A percentile compares a stretch with the other conserved stretches of the same genome.
Evolutionary conservation across 2,797 vertebrate genomes (phyloP).

Genomic region (Oophaga sylvatica): DNA sequence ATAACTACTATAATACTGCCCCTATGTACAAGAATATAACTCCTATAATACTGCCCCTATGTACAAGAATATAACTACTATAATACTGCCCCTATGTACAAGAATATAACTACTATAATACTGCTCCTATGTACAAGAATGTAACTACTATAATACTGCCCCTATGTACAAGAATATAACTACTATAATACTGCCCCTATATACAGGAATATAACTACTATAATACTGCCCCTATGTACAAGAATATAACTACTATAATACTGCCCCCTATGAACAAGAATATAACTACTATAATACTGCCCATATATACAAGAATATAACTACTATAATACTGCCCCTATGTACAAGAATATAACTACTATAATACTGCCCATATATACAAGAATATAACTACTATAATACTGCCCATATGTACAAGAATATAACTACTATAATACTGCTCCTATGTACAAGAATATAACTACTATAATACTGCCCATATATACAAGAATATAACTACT

Average conservation of each 20-base stretch:
- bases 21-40: too few relatives aligned
- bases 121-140: background rate
- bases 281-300: background rate
- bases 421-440: background rate
- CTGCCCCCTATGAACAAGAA: background rate
- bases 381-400: too few relatives aligned
- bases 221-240: background rate
- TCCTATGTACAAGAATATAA: too few relatives aligned
- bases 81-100: too few relatives aligned
- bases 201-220: background rate
- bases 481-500: background rate
- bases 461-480: too few relatives aligned
- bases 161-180: too few relatives aligned
- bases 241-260: background rate
- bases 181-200: background rate
- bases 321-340: too few relatives aligned
- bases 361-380: too few relatives aligned
- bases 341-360: background rate
- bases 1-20: slow-evolving; percentile 1
- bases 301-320: too few relatives aligned
- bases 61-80: slow-evolving; percentile 1
- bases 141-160: background rate
- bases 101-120: background rate
- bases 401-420: background rate
- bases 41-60: background rate